Conservation (phyloP, 2,797 vertebrate species). For the Arnoldichthys spilopterus region DNA sequence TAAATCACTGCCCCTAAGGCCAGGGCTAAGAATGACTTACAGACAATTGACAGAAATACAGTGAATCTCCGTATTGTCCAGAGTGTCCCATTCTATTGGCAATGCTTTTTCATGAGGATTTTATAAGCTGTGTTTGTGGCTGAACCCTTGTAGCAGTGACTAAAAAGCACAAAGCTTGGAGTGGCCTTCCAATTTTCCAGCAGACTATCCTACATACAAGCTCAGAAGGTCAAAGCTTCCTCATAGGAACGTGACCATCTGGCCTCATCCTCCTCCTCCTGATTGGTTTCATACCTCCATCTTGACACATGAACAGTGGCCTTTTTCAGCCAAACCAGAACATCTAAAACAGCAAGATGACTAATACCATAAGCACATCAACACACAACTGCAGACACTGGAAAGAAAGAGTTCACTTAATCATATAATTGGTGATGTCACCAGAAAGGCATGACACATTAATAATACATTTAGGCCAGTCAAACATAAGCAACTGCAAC, state of each 20-base stretch:
- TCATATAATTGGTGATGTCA: neutral
- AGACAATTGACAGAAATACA: too few species aligned
- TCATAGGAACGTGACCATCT: neutral
- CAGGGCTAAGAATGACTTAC: too few species aligned
- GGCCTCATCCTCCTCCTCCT: neutral
- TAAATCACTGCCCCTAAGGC: neutral
- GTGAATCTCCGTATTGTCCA: too few species aligned
- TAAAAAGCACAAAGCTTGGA: neutral
- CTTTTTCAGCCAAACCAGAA: neutral
- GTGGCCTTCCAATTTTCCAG: constrained; percentile 3
- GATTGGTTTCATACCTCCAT: constrained; percentile 8
- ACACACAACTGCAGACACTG: constrained; percentile 26
- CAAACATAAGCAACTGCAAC: neutral
- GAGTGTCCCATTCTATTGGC: too few species aligned
- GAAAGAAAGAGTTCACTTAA: constrained; percentile 9
- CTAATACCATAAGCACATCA: constrained; percentile 34
- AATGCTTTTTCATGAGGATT: too few species aligned
- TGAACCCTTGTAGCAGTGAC: too few species aligned
- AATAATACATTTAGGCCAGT: neutral
- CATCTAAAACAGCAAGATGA: constrained; percentile 39
- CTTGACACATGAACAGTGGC: neutral
- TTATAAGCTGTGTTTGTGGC: too few species aligned
- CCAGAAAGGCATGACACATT: neutral
- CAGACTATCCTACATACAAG: neutral
- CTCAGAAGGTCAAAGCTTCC: neutral